A percentile compares a stretch with the other conserved stretches of the same genome.
Evolutionary conservation across 2,797 vertebrate genomes (phyloP).

Genomic region (Acanthiza pusilla): DNA sequence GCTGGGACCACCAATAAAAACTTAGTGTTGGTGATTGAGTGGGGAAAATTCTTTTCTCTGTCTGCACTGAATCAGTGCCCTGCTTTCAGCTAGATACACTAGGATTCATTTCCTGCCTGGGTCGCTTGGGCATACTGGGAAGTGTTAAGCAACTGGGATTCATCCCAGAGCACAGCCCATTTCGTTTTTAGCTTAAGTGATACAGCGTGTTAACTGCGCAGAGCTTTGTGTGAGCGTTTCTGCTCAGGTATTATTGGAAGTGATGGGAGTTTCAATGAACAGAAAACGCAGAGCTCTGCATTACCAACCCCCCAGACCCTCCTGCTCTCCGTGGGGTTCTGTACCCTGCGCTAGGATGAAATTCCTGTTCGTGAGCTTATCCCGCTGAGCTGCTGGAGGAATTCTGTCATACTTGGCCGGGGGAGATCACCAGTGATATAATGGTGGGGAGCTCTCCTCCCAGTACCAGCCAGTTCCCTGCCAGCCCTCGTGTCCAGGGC

Average conservation of each 20-base stretch:
- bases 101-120: constrained; percentile 61
- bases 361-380: neutral
- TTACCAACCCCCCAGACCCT: neutral
- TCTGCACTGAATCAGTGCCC: constrained; percentile 57
- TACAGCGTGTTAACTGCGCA: neutral
- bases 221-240: neutral
- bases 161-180: constrained; percentile 8
- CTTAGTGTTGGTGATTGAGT: neutral
- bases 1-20: constrained; percentile 30
- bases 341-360: neutral
- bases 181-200: constrained; percentile 6
- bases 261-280: neutral
- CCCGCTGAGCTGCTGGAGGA: neutral
- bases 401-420: constrained; percentile 55
- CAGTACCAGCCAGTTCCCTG: neutral
- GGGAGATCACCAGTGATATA: neutral
- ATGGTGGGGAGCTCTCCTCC: neutral
- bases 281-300: neutral
- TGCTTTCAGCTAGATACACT: constrained; percentile 23
- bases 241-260: neutral
- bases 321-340: neutral
- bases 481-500: neutral
- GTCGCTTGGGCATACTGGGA: constrained; percentile 32
- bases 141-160: constrained; percentile 48
- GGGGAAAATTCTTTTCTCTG: constrained; percentile 46